Base-by-base conservation (phyloP, 2,888 invertebrate species). In the Scrobipalpa atriplicella region DNA sequence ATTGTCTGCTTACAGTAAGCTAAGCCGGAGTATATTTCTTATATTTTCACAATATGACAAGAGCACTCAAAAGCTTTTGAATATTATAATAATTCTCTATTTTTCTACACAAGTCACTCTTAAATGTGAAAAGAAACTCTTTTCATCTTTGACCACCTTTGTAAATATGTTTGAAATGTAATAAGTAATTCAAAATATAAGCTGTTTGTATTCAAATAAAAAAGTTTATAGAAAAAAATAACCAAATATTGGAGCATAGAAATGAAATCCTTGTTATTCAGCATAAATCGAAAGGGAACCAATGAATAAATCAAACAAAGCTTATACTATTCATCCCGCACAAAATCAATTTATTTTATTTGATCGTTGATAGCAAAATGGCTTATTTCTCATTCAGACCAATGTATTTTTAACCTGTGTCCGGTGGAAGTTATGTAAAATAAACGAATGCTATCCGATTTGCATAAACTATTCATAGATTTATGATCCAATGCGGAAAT, bases 221-320 rank as follows among this genome's bases (percentile, higher is more conserved):
- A 11, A 19, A 6, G 18, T 5, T 16, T 19, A 18, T 19, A 2
- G 2, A 16, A 58, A 56, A 38, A 58, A 16, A 38, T 6, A 2
- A 58, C 0, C 8, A n/a, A 10, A 58, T 13, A 58, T 38, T 38
- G 36, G 9, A 2, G 7, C 16, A 29, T 58, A 29, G n/a, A 36
- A 58, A 36, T 16, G 16, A 1, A 8, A 58, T 29, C 11, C n/a
- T n/a, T n/a, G 13, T 8, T 29, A 58, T 58, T 58, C 38, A 38
- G 3, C n/a, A 16, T 38, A 29, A 58, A 58, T 38, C 16, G 58
- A 38, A 21, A 29, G 9, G n/a, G 58, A 29, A 58, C 58, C 38
- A 58, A 58, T 58, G 58, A 58, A 58, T 58, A 58, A 58, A 58
- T 58, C 38, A 58, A 58, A 58, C 58, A 58, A 58, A 38, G 38